These are phyloP conservation scores for Falco naumanni DNA, from an alignment of 2,797 vertebrate genomes.

Conservation along the genomic window DNA sequence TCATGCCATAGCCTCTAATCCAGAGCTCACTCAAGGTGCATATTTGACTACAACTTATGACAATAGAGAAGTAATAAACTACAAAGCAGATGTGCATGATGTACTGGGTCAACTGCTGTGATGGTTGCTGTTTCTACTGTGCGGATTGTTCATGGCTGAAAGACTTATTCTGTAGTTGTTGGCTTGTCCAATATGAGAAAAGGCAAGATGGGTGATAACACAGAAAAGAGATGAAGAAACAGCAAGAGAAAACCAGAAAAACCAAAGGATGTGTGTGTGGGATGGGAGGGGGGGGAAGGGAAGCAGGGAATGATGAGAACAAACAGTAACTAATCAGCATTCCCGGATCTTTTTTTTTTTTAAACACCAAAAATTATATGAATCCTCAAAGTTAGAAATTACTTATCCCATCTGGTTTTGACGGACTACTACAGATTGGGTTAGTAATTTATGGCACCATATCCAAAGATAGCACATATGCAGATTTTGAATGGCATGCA, in stretches of 20 bases:
- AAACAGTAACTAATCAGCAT: slow-evolving; percentile 40
- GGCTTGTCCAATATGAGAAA: background rate
- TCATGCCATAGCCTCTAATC: background rate
- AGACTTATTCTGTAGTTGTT: background rate
- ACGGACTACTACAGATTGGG: slow-evolving; percentile 52
- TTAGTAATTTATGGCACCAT: slow-evolving; percentile 44
- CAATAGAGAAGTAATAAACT: background rate
- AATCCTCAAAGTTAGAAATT: slow-evolving; percentile 16
- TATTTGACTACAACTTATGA: background rate
- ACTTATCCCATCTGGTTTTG: slow-evolving; percentile 51
- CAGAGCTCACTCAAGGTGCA: background rate
- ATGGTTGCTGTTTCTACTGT: background rate
- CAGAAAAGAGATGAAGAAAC: background rate
- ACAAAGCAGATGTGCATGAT: background rate
- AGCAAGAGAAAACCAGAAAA: background rate
- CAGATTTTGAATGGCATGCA: slow-evolving; percentile 16
- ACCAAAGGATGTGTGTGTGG: background rate
- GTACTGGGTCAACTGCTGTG: background rate
- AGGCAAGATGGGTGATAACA: background rate
- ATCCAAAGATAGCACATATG: slow-evolving; percentile 47
- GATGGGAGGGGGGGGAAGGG: background rate
- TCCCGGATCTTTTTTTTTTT: background rate
- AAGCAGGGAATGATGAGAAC: background rate
- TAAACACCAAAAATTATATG: background rate
- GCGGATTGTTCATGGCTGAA: background rate